Evolutionary conservation across 2,113 vertebrate genomes (phyloP).

Genomic region (Oenanthe melanoleuca): DNA sequence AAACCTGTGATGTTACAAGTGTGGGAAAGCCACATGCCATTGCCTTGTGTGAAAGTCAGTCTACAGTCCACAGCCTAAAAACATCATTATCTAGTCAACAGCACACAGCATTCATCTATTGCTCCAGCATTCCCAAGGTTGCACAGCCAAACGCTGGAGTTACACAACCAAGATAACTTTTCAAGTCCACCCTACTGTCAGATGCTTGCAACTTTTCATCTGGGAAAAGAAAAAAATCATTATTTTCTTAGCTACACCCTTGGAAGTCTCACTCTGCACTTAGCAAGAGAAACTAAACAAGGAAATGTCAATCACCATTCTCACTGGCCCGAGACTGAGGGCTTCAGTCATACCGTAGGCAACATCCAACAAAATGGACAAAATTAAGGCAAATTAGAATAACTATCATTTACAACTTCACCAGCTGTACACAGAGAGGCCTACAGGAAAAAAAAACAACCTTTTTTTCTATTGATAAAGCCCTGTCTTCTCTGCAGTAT

Average conservation of each 20-base stretch:
- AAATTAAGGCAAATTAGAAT: background rate
- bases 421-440: background rate
- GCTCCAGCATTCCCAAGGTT: constrained; percentile 60
- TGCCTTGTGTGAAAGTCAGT: constrained; percentile 32
- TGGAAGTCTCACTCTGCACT: background rate
- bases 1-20: constrained; percentile 52
- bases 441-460: background rate
- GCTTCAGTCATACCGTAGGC: background rate
- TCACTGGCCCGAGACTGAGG: background rate
- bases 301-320: background rate
- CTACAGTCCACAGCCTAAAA: constrained; percentile 24
- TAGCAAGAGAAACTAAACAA: constrained; percentile 4
- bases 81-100: constrained; percentile 33
- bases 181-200: background rate
- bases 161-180: constrained; percentile 70
- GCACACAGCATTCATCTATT: constrained; percentile 27
- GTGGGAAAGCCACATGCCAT: constrained; percentile 29
- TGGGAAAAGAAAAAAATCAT: background rate
- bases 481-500: background rate
- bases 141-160: constrained; percentile 45
- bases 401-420: background rate
- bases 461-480: background rate
- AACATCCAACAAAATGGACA: background rate
- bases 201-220: constrained; percentile 11
- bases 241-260: constrained; percentile 43